Evolutionary conservation across 1,140 invertebrate species (phyloP), one percentile per base, ranked within the genome.

Genomic region (Drosophila kepulauana): DNA sequence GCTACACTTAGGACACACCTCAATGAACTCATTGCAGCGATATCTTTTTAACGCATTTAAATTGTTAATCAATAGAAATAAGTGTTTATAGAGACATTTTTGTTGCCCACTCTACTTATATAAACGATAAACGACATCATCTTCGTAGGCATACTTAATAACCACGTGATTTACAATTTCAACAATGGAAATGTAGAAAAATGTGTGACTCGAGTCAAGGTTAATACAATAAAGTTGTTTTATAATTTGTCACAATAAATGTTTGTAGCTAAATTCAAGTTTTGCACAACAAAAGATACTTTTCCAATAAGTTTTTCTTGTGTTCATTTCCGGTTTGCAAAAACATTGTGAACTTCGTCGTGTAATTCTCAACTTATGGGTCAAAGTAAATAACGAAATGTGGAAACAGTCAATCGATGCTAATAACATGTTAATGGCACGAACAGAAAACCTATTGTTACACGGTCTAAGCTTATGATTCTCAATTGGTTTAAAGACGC

Each of bases 1-100:
- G 65, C 11, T 15, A 20, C 4, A 30, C n/a, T 49, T 28, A 5
- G 33, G 58, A 49, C 66, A 75, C 72, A 75, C 72, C 66, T 63
- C 43, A 58, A 16, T 62, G 54, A 67, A 13, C 56, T 52, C 28
- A 52, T 33, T 49, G 13, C 0, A 6, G 33, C 33, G 30, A 54
- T 30, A 54, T 28, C 30, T 54, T 54, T 13, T 33, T 30, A 54
- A 54, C 51, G 30, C 61, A 72, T 46, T 76, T 77, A 54, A 52
- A 54, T 16, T 13, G 2, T 43, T 49, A 43, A 13, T 43, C 7
- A 43, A 43, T 43, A 43, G 2, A 41, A 13, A 13, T 51, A 51
- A 5, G 4, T n/a, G 10, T 8, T 16, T 48, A 25, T 2, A 51
- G 16, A 51, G 4, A 3, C 5, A 52, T 15, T 35, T 49, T 20